Base-by-base conservation (phyloP, 2,113 vertebrate genomes). In the Platichthys stellatus region DNA sequence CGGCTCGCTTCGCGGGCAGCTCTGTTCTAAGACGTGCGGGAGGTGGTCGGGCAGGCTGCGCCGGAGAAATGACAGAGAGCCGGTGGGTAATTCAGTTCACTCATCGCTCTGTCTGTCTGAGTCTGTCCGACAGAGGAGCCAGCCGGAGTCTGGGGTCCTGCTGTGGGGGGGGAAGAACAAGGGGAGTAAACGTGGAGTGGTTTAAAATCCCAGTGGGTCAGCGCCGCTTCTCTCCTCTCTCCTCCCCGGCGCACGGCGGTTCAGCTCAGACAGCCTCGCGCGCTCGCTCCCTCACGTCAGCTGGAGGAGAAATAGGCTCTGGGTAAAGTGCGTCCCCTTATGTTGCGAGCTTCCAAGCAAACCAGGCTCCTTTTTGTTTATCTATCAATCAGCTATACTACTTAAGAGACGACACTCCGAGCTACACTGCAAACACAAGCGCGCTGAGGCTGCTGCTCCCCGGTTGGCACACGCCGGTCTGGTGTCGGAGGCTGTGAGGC, bases 201-300 rank as follows among this genome's bases (percentile, higher is more conserved):
- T 63, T 95, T 76, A 69, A 92, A 94, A 93, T 91, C 93, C 92
- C 91, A 76, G 79, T 72, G 68, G 83, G 71, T 89, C 79, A 80
- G 51, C 35, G 76, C 69, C 24, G 70, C 74, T 72, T 56, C 65
- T 18, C 23, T 74, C 26, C 75, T 83, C 64, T 76, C 58, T 47
- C 47, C 47, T 51, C 47, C 69, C 9, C 31, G n/a, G 57, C 26
- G 60, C 74, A 69, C 40, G 3, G 6, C 69, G 66, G 67, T 76
- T 72, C 78, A 87, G 87, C 61, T 76, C 82, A 86, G 87, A 54
- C 79, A 86, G 87, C 58, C 79, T 43, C 59, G 78, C 77, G 67
- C 69, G 64, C 82, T 53, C 66, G 40, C 74, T 76, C 83, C 72
- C 40, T 43, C 74, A 71, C 88, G 83, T 89, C 89, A 84, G 78